Evolutionary conservation across 1,140 invertebrate species (phyloP).

Genomic region (Idris sp.): DNA sequence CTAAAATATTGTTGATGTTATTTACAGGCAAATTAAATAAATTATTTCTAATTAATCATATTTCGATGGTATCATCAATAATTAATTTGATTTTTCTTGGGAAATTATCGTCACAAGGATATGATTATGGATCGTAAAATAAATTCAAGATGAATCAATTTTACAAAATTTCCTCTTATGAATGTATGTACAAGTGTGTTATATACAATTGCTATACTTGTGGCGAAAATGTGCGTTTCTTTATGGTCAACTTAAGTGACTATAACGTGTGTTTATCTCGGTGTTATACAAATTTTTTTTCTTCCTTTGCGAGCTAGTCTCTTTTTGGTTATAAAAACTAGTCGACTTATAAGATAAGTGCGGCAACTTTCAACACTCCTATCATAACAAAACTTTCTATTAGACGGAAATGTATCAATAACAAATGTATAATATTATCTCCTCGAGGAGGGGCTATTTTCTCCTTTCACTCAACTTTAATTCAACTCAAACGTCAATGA

Average conservation of each 20-base stretch:
- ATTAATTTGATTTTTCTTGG: no score
- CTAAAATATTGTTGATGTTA: no score
- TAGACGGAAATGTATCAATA: constrained; percentile 46
- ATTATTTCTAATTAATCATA: no score
- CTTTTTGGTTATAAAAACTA: constrained; percentile 29
- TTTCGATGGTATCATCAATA: no score
- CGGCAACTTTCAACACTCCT: constrained; percentile 42
- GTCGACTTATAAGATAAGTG: constrained; percentile 22
- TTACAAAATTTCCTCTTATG: no score
- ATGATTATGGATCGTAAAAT: no score
- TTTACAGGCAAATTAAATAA: no score
- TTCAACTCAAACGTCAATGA: constrained; percentile 6
- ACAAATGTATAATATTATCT: constrained; percentile 44
- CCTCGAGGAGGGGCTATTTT: constrained; percentile 16
- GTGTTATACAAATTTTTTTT: constrained; percentile 16
- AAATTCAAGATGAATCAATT: no score
- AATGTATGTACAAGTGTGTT: no score
- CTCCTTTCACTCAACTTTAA: constrained; percentile 40
- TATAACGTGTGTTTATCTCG: constrained; percentile 8
- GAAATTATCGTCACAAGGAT: no score
- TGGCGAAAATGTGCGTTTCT: constrained; percentile 1
- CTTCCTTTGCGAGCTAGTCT: constrained; percentile 1
- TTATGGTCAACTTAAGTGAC: constrained; percentile 8
- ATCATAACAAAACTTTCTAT: constrained; percentile 56
- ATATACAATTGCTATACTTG: no score